Evolutionary conservation across 2,888 invertebrate species (phyloP).

Genomic region (Aphidoletes aphidimyza): DNA sequence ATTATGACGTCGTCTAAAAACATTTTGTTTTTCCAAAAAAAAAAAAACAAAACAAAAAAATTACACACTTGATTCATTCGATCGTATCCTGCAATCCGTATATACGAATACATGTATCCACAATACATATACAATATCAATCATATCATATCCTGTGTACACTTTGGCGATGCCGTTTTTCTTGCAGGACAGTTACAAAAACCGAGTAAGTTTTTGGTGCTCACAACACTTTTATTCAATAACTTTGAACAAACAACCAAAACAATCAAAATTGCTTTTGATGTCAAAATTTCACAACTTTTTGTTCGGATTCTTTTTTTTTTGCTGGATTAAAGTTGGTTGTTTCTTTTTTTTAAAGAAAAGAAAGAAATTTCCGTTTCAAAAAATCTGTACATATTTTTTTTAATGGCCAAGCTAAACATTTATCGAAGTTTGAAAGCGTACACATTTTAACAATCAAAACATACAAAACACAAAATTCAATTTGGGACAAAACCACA

Average conservation of each 20-base stretch:
- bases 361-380: background rate
- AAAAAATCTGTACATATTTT: background rate
- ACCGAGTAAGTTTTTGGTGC: slow-evolving; percentile 56
- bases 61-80: slow-evolving; percentile 9
- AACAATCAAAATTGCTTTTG: background rate
- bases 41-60: too few relatives aligned
- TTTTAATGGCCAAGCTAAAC: too few relatives aligned
- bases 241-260: background rate
- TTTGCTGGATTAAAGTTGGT: background rate
- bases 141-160: slow-evolving; percentile 52
- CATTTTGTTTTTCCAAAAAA: background rate
- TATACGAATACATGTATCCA: slow-evolving; percentile 33
- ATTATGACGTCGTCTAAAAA: slow-evolving; percentile 45
- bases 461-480: background rate
- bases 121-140: background rate
- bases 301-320: background rate
- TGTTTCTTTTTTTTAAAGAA: background rate
- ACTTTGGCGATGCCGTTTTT: slow-evolving; percentile 38
- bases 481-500: background rate
- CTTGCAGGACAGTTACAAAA: slow-evolving; percentile 56
- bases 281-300: slow-evolving; percentile 15
- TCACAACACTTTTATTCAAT: background rate
- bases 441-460: background rate
- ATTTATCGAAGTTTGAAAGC: too few relatives aligned
- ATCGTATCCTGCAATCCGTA: slow-evolving; percentile 27